phyloP scores from a whole-genome alignment of 2,888 invertebrate genomes.

The Lapara coniferarum region DNA sequence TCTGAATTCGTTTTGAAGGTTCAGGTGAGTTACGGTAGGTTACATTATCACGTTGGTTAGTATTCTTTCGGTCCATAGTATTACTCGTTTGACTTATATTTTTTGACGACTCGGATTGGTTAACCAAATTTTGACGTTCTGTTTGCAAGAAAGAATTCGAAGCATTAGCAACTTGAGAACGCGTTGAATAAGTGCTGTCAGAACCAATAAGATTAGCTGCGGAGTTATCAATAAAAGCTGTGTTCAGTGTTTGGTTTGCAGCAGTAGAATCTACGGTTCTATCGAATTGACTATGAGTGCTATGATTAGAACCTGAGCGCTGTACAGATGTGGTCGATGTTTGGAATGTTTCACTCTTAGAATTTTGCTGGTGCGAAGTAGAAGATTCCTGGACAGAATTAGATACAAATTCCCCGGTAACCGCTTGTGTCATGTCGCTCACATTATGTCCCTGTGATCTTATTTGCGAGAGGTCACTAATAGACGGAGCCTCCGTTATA shows the following conservation, averaged over 20 bases:
- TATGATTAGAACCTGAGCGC: slow-evolving; percentile 68
- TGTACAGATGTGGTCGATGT: slow-evolving; percentile 72
- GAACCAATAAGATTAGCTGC: slow-evolving; percentile 50
- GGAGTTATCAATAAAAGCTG: slow-evolving; percentile 72
- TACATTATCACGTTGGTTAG: slow-evolving; percentile 63
- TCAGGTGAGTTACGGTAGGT: slow-evolving; percentile 57
- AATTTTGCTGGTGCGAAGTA: slow-evolving; percentile 70
- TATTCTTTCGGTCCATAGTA: slow-evolving; percentile 52
- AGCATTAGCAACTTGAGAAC: slow-evolving; percentile 68
- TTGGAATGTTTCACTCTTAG: slow-evolving; percentile 73
- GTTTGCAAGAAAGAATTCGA: slow-evolving; percentile 72
- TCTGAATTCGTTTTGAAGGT: slow-evolving; percentile 57
- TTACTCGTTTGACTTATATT: slow-evolving; percentile 30
- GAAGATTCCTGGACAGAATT: slow-evolving; percentile 72
- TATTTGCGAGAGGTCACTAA: slow-evolving; percentile 74
- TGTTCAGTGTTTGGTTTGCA: slow-evolving; percentile 71
- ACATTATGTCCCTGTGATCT: slow-evolving; percentile 66
- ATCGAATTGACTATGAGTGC: slow-evolving; percentile 70
- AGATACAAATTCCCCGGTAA: slow-evolving; percentile 74
- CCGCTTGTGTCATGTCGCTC: slow-evolving; percentile 75
- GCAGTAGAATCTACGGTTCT: slow-evolving; percentile 66
- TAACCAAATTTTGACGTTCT: slow-evolving; percentile 68
- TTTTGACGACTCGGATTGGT: slow-evolving; percentile 54
- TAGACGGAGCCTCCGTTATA: slow-evolving; percentile 80
- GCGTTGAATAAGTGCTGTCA: slow-evolving; percentile 54